These are phyloP conservation scores for Nipponia nippon DNA, from an alignment of 2,113 vertebrate species.

Conservation along the genomic window DNA sequence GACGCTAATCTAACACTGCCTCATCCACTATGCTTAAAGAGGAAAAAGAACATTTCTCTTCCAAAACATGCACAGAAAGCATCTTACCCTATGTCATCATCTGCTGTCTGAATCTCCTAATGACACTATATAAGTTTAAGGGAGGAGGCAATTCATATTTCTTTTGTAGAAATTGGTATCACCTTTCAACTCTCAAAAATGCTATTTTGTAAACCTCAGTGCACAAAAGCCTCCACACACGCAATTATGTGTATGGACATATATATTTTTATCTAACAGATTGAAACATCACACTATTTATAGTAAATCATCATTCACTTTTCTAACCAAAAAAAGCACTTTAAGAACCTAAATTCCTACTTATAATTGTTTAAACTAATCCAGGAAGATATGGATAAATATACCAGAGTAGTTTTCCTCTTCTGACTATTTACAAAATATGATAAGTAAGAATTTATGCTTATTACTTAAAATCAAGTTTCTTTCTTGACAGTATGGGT, in stretches of 20 bases:
- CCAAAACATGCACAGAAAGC: background rate
- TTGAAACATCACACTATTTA: background rate
- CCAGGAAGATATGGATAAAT: background rate
- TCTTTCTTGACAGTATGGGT: background rate
- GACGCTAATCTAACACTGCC: background rate
- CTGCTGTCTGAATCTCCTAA: background rate
- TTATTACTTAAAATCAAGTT: background rate
- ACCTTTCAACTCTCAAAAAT: background rate
- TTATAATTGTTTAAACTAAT: background rate
- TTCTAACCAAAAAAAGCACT: background rate
- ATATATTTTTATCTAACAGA: background rate
- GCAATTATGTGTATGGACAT: background rate
- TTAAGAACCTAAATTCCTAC: background rate
- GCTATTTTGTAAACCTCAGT: accelerated
- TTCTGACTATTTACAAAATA: background rate
- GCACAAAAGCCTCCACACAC: background rate
- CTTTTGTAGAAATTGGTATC: background rate
- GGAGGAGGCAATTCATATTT: background rate
- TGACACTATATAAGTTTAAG: background rate
- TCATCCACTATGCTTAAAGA: background rate
- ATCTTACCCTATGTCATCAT: background rate
- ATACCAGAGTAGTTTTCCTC: background rate
- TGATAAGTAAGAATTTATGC: background rate
- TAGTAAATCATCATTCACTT: background rate
- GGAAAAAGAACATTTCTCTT: background rate